phyloP scores from a whole-genome alignment of 2,888 invertebrate genomes.

The Smittia sp. region DNA sequence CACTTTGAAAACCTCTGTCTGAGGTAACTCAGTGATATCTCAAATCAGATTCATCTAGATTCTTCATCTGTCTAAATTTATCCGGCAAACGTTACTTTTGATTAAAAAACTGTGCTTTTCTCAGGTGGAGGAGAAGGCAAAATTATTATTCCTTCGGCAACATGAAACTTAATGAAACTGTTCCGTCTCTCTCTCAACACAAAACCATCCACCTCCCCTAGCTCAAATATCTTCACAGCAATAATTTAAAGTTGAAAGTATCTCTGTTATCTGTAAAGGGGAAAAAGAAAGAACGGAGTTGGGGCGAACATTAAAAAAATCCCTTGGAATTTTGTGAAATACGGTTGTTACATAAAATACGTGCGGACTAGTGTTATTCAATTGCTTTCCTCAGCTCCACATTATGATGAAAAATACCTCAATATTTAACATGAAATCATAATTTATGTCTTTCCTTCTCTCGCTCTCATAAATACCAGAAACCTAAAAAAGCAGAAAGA shows the following conservation, averaged over 20 bases:
- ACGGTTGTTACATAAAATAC: background rate
- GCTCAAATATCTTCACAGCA: background rate
- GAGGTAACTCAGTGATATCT: no score
- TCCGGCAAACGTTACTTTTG: background rate
- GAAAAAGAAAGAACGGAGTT: background rate
- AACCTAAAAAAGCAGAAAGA: background rate
- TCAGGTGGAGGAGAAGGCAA: background rate
- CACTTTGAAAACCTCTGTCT: no score
- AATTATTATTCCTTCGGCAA: conserved; percentile 1
- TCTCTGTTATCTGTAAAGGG: background rate
- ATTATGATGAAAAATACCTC: conserved; percentile 9
- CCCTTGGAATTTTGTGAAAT: background rate
- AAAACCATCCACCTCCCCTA: background rate
- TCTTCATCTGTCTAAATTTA: background rate
- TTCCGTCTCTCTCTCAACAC: background rate
- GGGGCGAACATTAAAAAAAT: background rate
- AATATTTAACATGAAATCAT: conserved; percentile 12
- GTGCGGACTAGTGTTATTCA: conserved; percentile 12
- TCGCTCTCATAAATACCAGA: background rate
- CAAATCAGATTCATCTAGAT: no score
- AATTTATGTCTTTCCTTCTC: conserved; percentile 10
- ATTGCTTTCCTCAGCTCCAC: conserved; percentile 3
- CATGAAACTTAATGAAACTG: conserved; percentile 8
- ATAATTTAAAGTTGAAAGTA: background rate
- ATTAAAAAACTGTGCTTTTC: background rate